These are phyloP conservation scores for Leptopilina boulardi DNA, from an alignment of 1,140 invertebrate genomes.

Conservation along the genomic window DNA sequence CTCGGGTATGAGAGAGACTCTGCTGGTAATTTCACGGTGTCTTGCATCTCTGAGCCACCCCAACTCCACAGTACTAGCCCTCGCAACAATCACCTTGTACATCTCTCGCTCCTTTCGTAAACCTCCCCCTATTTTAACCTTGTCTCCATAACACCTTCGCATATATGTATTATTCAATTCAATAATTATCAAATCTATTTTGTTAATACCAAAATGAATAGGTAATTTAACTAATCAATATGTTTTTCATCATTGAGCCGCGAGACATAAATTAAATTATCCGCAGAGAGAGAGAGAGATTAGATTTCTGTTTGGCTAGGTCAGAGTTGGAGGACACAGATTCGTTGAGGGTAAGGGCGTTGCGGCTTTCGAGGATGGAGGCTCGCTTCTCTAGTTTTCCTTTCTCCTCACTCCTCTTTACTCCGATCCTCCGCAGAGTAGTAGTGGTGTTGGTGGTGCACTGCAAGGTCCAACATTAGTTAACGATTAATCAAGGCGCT, in stretches of 20 bases:
- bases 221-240: no score
- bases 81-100: conserved; percentile 38
- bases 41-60: conserved; percentile 76
- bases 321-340: conserved; percentile 52
- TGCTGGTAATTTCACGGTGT: conserved; percentile 77
- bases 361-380: conserved; percentile 60
- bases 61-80: conserved; percentile 47
- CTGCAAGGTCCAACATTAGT: conserved; percentile 76
- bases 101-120: conserved; percentile 47
- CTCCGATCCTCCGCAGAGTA: conserved; percentile 54
- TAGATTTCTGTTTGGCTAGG: conserved; percentile 72
- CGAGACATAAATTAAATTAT: conserved; percentile 72
- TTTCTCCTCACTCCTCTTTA: conserved; percentile 51
- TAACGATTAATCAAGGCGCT: conserved; percentile 78
- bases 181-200: no score
- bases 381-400: conserved; percentile 49
- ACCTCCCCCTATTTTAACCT: not conserved
- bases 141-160: conserved; percentile 36
- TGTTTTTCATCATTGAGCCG: not conserved
- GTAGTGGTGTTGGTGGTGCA: conserved; percentile 51
- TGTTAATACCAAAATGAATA: no score
- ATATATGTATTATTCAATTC: no score
- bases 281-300: conserved; percentile 69
- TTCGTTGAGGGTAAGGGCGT: conserved; percentile 56
- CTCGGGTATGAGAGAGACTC: conserved; percentile 74